Base-by-base conservation (phyloP, 2,888 invertebrate genomes). In the Asteroscopus sphinx region DNA sequence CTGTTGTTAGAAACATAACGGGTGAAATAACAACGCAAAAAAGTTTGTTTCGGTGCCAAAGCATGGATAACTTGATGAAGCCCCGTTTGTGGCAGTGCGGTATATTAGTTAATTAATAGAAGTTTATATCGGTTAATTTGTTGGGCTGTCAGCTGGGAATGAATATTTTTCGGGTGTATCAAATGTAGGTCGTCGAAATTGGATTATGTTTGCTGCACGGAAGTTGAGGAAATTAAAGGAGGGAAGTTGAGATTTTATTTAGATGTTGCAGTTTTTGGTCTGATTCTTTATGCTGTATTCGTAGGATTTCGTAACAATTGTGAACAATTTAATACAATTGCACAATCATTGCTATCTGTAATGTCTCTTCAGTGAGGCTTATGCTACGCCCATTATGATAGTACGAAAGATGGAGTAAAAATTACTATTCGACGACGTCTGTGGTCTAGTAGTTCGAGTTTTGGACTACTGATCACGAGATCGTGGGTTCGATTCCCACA, bases 11-110 rank as follows among this genome's bases (percentile, higher is more conserved):
- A 32, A 45, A 48, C 62, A 75, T 48, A 75, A 75, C 73, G 60
- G 60, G 53, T 68, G 41, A 60, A 67, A 69, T 40, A 65, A 57
- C 62, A 72, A 66, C 13, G 49, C 48, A 71, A 59, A 76, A 74
- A 73, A 76, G 69, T 76, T 73, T 61, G 52, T 42, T 60, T 35
- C 36, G 55, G 40, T 54, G 63, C 46, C 48, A 68, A 67, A 75
- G 76, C 76, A 75, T 72, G 76, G 47, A 58, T 68, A 42, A 63
- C 64, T 55, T 72, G 73, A 73, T 75, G 68, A 72, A 67, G 67
- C 49, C 60, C 11, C 53, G 53, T 71, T 47, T 71, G 67, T 48
- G 72, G 72, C 44, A 48, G 33, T 48, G 49, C 41, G 53, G 72
- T 60, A 68, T 53, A 64, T 72, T 58, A 75, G 55, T 73, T 73